Base-by-base conservation (phyloP, 2,888 invertebrate species). In the Atethmia centrago region DNA sequence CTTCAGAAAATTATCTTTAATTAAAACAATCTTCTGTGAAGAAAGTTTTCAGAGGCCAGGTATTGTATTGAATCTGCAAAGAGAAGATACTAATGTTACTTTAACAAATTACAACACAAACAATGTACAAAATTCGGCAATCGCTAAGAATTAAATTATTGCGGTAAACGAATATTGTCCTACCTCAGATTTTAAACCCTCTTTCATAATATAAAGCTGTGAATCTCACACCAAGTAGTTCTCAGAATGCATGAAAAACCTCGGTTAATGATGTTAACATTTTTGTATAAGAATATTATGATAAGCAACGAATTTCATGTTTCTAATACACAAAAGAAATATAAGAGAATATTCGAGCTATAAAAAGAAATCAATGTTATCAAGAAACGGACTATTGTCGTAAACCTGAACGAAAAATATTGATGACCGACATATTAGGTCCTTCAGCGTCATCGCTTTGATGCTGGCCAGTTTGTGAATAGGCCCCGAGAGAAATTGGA, bases 401-500 rank as follows among this genome's bases (percentile, higher is more conserved):
- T 87, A 87, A 87, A 87, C 80, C 75, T 76, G 82, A 83, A 78
- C 86, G 83, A 71, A 81, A 87, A 88, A 88, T 90, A 88, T 86
- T 83, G 87, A 88, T 83, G 86, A 80, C 82, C 81, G 63, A 73
- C 75, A 85, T 85, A 84, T 86, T 81, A 85, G 85, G 83, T 61
- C 79, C 77, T 83, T 73, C 77, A 70, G 74, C 83, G 79, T 80
- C 85, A 84, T 85, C 84, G 79, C 76, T 79, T 76, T 67, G 80
- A 77, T 74, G 83, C 81, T 82, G 79, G 70, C 81, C 85, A 81
- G 85, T 78, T 83, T 82, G 85, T 80, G 85, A 90, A 91, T 88
- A 84, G 90, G 79, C 77, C 91, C 88, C 91, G 51, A 19, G 91
- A 89, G 90, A 91, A 88, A 90, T 90, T 86, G 86, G 87, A 86